phyloP scores from a whole-genome alignment of 2,113 vertebrate genomes.

The Tor tambroides region DNA sequence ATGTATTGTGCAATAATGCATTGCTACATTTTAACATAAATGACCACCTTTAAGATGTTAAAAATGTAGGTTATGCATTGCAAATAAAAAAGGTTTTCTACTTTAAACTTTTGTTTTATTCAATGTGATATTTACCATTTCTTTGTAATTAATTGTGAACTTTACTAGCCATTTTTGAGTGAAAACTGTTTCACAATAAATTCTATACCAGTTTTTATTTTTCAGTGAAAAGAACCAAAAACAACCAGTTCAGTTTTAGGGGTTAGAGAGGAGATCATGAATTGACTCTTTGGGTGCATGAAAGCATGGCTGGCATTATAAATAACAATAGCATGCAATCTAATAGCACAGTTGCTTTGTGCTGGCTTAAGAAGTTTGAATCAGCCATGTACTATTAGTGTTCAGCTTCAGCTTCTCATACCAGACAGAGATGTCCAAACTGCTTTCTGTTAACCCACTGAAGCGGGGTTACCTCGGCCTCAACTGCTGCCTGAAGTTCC shows the following conservation, averaged over 20 bases:
- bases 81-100: too few relatives aligned
- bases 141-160: background rate
- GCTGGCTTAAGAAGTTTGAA: background rate
- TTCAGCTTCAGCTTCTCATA: background rate
- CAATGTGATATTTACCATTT: background rate
- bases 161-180: background rate
- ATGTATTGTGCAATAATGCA: too few relatives aligned
- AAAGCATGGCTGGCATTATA: background rate
- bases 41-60: too few relatives aligned
- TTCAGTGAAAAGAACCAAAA: background rate
- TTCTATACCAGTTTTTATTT: background rate
- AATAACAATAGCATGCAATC: background rate
- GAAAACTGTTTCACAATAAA: background rate
- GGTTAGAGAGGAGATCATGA: background rate
- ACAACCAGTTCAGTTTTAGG: too few relatives aligned
- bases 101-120: too few relatives aligned
- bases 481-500: background rate
- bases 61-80: too few relatives aligned
- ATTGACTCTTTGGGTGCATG: background rate
- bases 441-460: slow-evolving; percentile 10
- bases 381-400: background rate
- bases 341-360: background rate
- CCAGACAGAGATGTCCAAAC: slow-evolving; percentile 21
- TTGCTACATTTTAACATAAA: too few relatives aligned
- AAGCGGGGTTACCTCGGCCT: background rate